phyloP scores from a whole-genome alignment of 2,797 vertebrate genomes.

The Pteropus rufus region DNA sequence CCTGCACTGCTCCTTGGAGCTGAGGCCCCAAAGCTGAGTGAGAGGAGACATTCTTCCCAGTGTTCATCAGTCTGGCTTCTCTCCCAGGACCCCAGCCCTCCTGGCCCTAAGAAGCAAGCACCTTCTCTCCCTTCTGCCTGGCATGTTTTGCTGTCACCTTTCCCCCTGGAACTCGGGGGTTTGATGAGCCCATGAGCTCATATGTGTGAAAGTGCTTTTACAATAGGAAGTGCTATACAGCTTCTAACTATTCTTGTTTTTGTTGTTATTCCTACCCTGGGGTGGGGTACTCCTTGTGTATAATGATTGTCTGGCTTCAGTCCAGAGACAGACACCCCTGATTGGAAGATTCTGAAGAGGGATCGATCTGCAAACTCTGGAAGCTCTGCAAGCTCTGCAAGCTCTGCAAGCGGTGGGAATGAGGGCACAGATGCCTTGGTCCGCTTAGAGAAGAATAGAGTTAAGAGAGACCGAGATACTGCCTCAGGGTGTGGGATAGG shows the following conservation, averaged over 20 bases:
- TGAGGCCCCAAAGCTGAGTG: constrained; percentile 27
- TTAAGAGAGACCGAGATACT: not conserved
- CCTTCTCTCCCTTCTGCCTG: constrained; percentile 14
- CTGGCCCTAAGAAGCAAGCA: not conserved
- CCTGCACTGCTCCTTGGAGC: not conserved
- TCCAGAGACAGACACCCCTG: not conserved
- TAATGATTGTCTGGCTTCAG: not conserved
- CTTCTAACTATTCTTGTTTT: not conserved
- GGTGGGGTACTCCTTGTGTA: not conserved
- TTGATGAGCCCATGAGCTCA: not conserved
- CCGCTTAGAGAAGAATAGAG: not conserved
- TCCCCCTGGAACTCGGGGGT: not conserved
- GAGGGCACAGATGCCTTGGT: not conserved
- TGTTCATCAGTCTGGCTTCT: constrained; percentile 12
- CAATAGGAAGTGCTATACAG: not conserved
- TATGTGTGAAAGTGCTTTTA: not conserved
- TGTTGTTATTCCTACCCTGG: not conserved
- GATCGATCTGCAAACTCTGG: not conserved
- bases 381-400: not conserved
- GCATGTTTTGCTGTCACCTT: constrained; percentile 39
- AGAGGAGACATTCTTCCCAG: not conserved
- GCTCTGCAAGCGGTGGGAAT: not conserved
- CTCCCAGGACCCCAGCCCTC: not conserved
- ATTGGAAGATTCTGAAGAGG: constrained; percentile 21
- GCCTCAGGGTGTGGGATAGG: not conserved